phyloP scores from a whole-genome alignment of 2,113 vertebrate species.

The Natator depressus region DNA sequence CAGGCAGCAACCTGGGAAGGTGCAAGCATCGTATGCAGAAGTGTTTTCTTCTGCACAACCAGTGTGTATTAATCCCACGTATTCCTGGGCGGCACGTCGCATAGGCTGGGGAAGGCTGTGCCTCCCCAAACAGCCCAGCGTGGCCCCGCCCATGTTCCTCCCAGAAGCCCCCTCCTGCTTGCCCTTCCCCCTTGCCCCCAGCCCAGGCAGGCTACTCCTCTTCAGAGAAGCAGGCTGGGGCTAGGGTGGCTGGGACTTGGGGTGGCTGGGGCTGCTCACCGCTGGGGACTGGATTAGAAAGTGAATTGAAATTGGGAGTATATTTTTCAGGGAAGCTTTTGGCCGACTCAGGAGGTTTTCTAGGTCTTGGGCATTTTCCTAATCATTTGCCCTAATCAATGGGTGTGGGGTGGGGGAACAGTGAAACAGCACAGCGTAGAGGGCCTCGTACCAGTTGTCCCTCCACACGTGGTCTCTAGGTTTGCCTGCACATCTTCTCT shows the following conservation, averaged over 20 bases:
- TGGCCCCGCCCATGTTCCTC: too few relatives aligned
- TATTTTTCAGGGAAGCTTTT: not conserved
- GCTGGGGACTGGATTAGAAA: not conserved
- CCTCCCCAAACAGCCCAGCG: too few relatives aligned
- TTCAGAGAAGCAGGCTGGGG: too few relatives aligned
- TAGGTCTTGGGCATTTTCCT: not conserved
- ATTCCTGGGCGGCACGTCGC: too few relatives aligned
- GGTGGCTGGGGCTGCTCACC: too few relatives aligned
- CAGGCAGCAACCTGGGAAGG: not conserved
- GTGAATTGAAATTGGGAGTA: not conserved
- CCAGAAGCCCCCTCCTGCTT: too few relatives aligned
- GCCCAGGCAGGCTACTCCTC: too few relatives aligned
- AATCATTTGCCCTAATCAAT: not conserved
- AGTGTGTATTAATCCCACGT: too few relatives aligned
- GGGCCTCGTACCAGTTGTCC: constrained; percentile 66
- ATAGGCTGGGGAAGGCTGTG: too few relatives aligned
- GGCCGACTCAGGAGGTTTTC: not conserved
- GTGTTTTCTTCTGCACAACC: not conserved
- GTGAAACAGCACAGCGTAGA: rapidly evolving
- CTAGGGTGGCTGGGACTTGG: too few relatives aligned
- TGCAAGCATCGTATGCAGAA: not conserved
- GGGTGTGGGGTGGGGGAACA: not conserved
- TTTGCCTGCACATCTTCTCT: constrained; percentile 32
- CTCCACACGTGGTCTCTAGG: constrained; percentile 37
- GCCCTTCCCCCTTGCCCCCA: too few relatives aligned